phyloP scores from a whole-genome alignment of 2,888 invertebrate species.

The Melieria picta region DNA sequence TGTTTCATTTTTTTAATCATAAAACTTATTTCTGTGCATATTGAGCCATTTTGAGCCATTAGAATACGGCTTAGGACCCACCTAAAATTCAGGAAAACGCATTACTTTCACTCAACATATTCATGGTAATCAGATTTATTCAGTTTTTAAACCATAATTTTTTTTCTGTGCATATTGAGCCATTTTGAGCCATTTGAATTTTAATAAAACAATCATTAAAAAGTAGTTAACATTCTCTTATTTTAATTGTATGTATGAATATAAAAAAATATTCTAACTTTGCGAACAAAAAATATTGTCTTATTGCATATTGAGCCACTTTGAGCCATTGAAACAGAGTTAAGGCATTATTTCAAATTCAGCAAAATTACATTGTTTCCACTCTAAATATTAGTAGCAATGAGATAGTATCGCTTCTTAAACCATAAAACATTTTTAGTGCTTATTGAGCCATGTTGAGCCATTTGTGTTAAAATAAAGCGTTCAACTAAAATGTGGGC shows the following conservation, averaged over 20 bases:
- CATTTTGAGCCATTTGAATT: slow-evolving; percentile 14
- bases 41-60: slow-evolving; percentile 3
- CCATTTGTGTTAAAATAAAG: too few relatives aligned
- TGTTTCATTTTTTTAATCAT: too few relatives aligned
- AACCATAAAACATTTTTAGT: too few relatives aligned
- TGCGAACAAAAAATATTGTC: too few relatives aligned
- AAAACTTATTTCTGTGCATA: neutral
- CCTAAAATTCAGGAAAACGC: neutral
- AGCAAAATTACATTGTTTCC: too few relatives aligned
- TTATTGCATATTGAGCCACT: neutral
- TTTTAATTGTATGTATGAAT: neutral
- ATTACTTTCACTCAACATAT: neutral
- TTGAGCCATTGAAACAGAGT: neutral
- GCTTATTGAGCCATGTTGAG: too few relatives aligned
- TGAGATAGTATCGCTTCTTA: too few relatives aligned
- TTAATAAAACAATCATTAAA: neutral
- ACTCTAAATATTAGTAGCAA: too few relatives aligned
- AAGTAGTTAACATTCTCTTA: neutral
- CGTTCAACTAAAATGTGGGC: too few relatives aligned
- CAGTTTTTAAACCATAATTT: too few relatives aligned
- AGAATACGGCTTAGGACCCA: neutral
- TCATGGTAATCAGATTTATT: neutral
- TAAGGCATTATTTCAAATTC: too few relatives aligned
- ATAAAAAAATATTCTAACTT: too few relatives aligned
- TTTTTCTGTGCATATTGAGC: neutral